Conservation (phyloP, 2,113 vertebrate genomes). For the Cariama cristata region DNA sequence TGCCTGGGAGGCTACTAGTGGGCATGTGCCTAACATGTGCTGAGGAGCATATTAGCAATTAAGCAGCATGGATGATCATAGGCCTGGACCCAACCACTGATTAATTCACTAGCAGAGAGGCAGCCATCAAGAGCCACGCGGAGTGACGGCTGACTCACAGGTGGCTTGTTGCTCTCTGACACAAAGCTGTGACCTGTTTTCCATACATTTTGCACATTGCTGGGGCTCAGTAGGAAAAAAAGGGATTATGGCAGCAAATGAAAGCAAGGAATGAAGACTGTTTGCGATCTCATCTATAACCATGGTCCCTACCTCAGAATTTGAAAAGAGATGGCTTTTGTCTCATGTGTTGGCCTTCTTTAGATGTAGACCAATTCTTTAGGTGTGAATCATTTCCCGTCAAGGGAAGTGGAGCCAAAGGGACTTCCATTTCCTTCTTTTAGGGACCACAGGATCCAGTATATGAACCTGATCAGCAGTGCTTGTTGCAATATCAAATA, state of each 20-base stretch:
- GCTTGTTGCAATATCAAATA: background rate
- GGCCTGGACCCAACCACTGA: background rate
- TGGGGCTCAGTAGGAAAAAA: background rate
- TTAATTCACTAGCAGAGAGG: background rate
- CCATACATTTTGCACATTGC: background rate
- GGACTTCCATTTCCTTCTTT: background rate
- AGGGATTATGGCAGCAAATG: background rate
- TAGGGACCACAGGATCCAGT: background rate
- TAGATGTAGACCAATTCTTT: background rate
- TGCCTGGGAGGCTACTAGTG: background rate
- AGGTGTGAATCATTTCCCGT: background rate
- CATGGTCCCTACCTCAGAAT: background rate
- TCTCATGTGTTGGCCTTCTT: background rate
- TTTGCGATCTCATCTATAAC: background rate
- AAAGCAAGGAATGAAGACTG: background rate
- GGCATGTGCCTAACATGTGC: background rate
- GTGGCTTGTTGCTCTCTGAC: background rate
- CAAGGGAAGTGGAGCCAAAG: background rate
- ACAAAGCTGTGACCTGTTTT: background rate
- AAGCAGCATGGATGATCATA: background rate
- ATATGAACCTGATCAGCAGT: background rate
- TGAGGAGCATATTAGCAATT: background rate
- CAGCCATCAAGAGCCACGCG: background rate
- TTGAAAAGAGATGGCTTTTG: background rate
- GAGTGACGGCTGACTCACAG: background rate